phyloP scores from a whole-genome alignment of 2,888 invertebrate genomes.

The Ctena decussata region DNA sequence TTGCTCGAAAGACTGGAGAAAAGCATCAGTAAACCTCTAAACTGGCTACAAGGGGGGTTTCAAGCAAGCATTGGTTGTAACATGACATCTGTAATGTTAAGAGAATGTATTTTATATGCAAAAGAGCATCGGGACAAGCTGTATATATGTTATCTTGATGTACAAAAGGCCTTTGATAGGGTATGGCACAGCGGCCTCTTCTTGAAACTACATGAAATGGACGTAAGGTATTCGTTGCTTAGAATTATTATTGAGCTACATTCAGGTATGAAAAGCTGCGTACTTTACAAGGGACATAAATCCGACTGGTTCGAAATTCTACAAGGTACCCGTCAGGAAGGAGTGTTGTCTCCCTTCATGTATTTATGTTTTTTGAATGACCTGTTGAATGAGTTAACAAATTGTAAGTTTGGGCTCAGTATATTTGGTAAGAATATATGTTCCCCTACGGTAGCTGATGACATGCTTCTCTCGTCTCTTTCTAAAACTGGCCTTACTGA shows the following conservation, averaged over 20 bases:
- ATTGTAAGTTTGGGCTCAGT: not conserved
- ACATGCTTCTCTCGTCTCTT: conserved; percentile 7
- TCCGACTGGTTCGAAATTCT: not conserved
- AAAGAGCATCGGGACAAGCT: too few species aligned
- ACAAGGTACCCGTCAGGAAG: conserved; percentile 3
- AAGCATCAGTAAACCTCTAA: not conserved
- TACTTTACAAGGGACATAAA: not conserved
- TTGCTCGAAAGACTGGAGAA: not conserved
- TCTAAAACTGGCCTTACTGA: conserved; percentile 9
- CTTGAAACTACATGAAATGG: not conserved
- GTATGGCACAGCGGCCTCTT: not conserved
- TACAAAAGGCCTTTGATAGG: conserved; percentile 12
- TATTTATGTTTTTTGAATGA: conserved; percentile 5
- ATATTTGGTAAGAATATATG: too few species aligned
- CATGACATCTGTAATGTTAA: conserved; percentile 2
- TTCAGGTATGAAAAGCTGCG: not conserved
- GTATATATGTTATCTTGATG: conserved; percentile 10
- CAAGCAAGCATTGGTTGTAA: not conserved
- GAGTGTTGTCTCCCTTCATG: not conserved
- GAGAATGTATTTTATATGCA: not conserved
- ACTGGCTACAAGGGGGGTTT: conserved; percentile 6
- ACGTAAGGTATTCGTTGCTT: not conserved
- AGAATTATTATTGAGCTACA: not conserved
- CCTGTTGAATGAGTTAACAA: not conserved
- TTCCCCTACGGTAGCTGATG: conserved; percentile 8